phyloP scores from a whole-genome alignment of 2,113 vertebrate species.

The Pteronura brasiliensis region DNA sequence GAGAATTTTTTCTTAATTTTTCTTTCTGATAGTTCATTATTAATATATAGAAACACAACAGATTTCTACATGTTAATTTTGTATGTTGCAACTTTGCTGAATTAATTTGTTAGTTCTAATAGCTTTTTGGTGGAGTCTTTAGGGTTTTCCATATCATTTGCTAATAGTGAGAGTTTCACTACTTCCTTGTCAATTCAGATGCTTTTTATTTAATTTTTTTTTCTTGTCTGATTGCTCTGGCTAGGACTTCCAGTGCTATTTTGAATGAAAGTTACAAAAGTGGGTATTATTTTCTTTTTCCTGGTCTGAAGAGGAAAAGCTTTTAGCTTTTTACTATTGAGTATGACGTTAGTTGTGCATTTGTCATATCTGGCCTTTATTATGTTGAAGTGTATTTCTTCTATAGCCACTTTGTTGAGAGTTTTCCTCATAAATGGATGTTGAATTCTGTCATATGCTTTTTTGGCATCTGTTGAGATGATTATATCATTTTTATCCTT shows the following conservation, averaged over 20 bases:
- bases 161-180: not conserved
- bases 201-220: not conserved
- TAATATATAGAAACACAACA: not conserved
- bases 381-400: not conserved
- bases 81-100: not conserved
- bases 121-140: not conserved
- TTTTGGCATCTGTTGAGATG: not conserved
- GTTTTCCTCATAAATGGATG: not conserved
- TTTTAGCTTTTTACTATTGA: not conserved
- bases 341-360: not conserved
- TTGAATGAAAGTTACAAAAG: not conserved
- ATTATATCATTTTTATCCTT: not conserved
- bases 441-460: not conserved
- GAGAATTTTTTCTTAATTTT: not conserved
- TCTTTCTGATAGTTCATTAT: not conserved
- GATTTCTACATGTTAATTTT: not conserved
- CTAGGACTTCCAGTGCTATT: not conserved
- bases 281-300: not conserved
- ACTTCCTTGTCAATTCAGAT: not conserved
- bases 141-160: not conserved
- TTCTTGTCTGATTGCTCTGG: not conserved
- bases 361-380: not conserved
- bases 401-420: not conserved
- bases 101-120: not conserved
- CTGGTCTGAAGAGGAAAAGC: not conserved